Evolutionary conservation across 2,888 invertebrate species (phyloP).

Genomic region (Agrypnus murinus): DNA sequence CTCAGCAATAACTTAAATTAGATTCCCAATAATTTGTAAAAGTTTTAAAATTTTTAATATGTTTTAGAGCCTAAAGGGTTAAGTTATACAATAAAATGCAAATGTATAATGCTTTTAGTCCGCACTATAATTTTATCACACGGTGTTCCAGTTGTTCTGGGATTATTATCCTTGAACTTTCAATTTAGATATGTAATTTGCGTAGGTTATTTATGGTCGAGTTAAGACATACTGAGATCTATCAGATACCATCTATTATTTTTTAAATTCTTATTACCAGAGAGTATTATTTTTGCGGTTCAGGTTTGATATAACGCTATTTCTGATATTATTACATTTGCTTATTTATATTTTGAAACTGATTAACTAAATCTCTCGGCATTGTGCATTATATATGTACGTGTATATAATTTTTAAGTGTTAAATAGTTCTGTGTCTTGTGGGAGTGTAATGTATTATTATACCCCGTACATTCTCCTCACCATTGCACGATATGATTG

Average conservation of each 20-base stretch:
- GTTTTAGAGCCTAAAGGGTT: background rate
- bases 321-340: too few relatives aligned
- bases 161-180: slow-evolving; percentile 26
- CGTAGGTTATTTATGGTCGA: slow-evolving; percentile 21
- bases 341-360: too few relatives aligned
- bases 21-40: too few relatives aligned
- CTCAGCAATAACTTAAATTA: too few relatives aligned
- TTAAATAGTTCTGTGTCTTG: slow-evolving; percentile 62
- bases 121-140: slow-evolving; percentile 11
- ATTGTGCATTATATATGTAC: too few relatives aligned
- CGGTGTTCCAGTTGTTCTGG: slow-evolving; percentile 21
- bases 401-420: slow-evolving; percentile 62
- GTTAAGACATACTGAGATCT: slow-evolving; percentile 15
- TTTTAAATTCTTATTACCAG: slow-evolving; percentile 10
- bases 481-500: slow-evolving; percentile 59
- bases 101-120: background rate
- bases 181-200: slow-evolving; percentile 24
- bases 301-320: background rate
- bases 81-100: background rate
- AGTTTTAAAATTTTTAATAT: background rate
- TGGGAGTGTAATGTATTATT: slow-evolving; percentile 60
- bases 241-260: slow-evolving; percentile 21
- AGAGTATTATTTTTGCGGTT: slow-evolving; percentile 22
- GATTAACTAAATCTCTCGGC: too few relatives aligned
- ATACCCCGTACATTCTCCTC: slow-evolving; percentile 54